Evolutionary conservation across 2,797 vertebrate genomes (phyloP), one percentile per base, ranked within the genome.

Genomic region (Synaphobranchus kaupii): DNA sequence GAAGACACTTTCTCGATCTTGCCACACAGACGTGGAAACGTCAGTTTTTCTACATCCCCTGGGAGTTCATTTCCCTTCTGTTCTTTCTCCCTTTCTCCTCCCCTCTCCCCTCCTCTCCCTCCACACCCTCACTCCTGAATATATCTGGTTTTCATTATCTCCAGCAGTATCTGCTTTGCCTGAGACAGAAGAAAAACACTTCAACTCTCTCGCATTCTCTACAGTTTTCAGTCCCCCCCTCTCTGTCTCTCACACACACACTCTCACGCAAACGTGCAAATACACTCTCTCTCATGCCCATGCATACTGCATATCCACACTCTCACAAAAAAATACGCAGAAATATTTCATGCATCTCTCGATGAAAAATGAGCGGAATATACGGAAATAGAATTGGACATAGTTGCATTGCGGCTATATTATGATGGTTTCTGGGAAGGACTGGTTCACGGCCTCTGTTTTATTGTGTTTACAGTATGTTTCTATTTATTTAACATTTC

Each of bases 141-240:
- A 94, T 93, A 95, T 97, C 96, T 96, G 96, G 93, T 96, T 97
- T 95, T 95, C 94, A 96, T 97, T 97, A 97, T 95, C 93, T 93
- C 92, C 94, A 94, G 94, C 90, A 95, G 94, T 95, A 94, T 95
- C 94, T 94, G 94, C 94, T 94, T 94, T 96, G 96, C 96, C 96
- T 95, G 93, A 96, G 94, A 95, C 94, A 92, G 94, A 93, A 96
- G 94, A 95, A 92, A 95, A 95, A 93, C 96, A 95, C 94, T 95
- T 96, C 95, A 95, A 20, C 82, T 91, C 66, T 60, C 82, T 85
- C 85, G 25, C 81, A 80, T 85, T 85, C 82, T 44, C 83, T 78
- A 66, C 89, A 89, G 91, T 89, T 92, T 89, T 85, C 82, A 60
- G 86, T 86, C 44, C 54, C 73, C 83, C 47, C 68, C 71, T 20